A percentile compares a stretch with the other conserved stretches of the same genome.
Conservation (phyloP, 1,140 invertebrate species). For the Drosophila truncata region DNA sequence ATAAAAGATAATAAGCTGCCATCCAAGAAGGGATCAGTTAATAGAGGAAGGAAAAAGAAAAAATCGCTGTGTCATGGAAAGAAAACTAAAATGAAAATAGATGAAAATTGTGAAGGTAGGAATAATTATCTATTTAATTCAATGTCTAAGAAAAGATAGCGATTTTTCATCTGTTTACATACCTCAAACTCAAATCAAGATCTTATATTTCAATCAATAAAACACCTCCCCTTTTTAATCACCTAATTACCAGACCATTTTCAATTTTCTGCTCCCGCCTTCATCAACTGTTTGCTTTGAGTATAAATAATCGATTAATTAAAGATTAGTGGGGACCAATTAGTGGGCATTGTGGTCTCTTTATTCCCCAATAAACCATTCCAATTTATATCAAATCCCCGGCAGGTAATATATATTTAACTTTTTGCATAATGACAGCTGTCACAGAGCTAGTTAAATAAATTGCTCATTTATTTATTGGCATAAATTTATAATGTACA, state of each 20-base stretch:
- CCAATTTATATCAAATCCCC: background rate
- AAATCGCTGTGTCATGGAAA: background rate
- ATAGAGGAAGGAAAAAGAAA: constrained; percentile 13
- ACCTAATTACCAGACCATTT: constrained; percentile 9
- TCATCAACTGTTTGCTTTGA: background rate
- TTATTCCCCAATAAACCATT: constrained; percentile 1
- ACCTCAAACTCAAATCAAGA: too few relatives aligned
- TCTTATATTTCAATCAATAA: background rate
- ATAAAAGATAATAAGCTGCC: constrained; percentile 1
- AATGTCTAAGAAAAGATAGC: background rate
- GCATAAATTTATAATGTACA: constrained; percentile 49
- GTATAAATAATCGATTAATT: constrained; percentile 42
- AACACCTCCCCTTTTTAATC: constrained; percentile 9
- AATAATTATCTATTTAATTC: background rate
- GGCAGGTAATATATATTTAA: constrained; percentile 9
- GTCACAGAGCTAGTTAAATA: constrained; percentile 59
- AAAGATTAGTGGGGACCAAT: constrained; percentile 37
- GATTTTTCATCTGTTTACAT: background rate
- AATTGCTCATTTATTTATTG: constrained; percentile 62
- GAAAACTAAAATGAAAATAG: constrained; percentile 25
- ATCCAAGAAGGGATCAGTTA: background rate
- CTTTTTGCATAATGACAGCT: constrained; percentile 28
- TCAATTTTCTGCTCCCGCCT: background rate
- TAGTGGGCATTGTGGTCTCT: constrained; percentile 28
- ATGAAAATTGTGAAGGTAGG: constrained; percentile 16